Base-by-base conservation (phyloP, 2,888 invertebrate genomes). In the Dryobota labecula region DNA sequence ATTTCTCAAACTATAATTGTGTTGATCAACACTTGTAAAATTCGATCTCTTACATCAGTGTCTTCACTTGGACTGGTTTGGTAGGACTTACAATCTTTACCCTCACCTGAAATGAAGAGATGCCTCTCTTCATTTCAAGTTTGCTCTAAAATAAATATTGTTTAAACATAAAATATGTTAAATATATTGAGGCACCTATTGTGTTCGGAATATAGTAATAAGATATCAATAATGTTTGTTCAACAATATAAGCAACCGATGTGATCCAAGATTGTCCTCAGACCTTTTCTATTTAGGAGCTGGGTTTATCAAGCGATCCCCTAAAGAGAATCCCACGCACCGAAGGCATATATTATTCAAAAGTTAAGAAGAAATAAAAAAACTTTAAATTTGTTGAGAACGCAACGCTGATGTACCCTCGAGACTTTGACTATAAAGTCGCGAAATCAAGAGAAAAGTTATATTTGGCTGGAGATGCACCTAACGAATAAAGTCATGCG, bases 321-420 rank as follows among this genome's bases (percentile, higher is more conserved):
- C 75, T 56, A 53, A 85, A 80, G 81, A 76, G 58, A 66, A 56
- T 70, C 75, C 63, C 53, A 83, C 76, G 78, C 70, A 72, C 62
- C 9, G 45, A 69, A 63, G 20, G 56, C 57, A 71, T 82, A 75
- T 77, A 77, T 85, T 82, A 85, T 85, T 82, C 73, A 85, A 74
- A 73, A 70, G 76, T 78, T 70, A 54, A 71, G 57, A 76, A 76
- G 36, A 67, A 73, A 85, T 82, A 78, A 82, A 84, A 73, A 65
- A 72, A 51, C 57, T 71, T 77, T 75, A 73, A 78, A 72, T 82
- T 84, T 54, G 36, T 71, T 67, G 67, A 53, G 54, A 82, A 70
- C 64, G 70, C 65, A 54, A 36, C 36, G 61, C 69, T 78, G 73
- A 68, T 63, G 70, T 72, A 38, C 84, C 68, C 78, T 41, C 36